A percentile compares a stretch with the other conserved stretches of the same genome.
These are phyloP conservation scores for Pseudorhiza aurosa DNA, from an alignment of 30 jellyfish, hydroid and myxozoan genomes.

Conservation along the genomic window DNA sequence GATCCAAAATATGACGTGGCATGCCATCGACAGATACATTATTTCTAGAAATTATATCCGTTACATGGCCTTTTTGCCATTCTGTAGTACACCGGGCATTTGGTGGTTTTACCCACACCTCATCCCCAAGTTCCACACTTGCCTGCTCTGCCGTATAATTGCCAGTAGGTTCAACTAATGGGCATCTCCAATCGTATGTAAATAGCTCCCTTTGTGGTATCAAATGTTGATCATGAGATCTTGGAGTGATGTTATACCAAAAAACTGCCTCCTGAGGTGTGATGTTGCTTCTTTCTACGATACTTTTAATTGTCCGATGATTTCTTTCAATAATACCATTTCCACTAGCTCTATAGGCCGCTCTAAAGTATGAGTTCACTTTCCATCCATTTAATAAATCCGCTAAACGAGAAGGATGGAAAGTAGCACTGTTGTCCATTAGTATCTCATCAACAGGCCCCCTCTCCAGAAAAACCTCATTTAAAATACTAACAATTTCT, in stretches of 20 bases:
- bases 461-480: conserved; percentile 9
- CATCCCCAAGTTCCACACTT: conserved; percentile 30
- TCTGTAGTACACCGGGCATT: conserved; percentile 5
- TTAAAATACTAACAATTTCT: not conserved
- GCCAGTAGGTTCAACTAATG: conserved; percentile 13
- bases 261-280: conserved; percentile 5
- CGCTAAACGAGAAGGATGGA: not conserved
- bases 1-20: conserved; percentile 19
- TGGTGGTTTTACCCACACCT: conserved; percentile 39
- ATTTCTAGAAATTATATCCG: not conserved
- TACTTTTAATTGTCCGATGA: conserved; percentile 25
- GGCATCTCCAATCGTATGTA: conserved; percentile 7
- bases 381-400: not conserved
- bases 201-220: conserved; percentile 28
- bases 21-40: conserved; percentile 29
- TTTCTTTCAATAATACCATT: conserved; percentile 32
- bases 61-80: conserved; percentile 7
- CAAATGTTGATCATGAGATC: conserved; percentile 19
- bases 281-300: not conserved
- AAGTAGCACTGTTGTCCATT: conserved; percentile 26
- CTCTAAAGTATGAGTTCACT: not conserved
- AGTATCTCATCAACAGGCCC: conserved; percentile 26
- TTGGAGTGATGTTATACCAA: conserved; percentile 33
- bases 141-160: conserved; percentile 11
- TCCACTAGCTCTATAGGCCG: conserved; percentile 32